Percentiles rank a stretch among this genome's conserved stretches.
Evolutionary conservation across 2,888 invertebrate species (phyloP).

Genomic region (Ceraclea dissimilis): DNA sequence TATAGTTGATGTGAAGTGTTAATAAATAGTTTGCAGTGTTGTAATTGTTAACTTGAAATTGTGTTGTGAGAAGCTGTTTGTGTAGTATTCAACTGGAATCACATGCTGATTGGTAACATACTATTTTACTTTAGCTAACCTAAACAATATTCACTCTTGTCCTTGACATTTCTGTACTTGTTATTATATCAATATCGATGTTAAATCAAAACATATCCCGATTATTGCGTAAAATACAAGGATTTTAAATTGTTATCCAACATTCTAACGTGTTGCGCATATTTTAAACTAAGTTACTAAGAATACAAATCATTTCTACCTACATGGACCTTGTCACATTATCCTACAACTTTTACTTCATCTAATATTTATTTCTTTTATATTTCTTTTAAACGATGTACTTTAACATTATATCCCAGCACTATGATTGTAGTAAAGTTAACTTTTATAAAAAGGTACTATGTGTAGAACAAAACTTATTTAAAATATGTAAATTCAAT

Average conservation of each 20-base stretch:
- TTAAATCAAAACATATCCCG: neutral
- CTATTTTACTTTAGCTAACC: conserved; percentile 12
- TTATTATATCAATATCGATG: conserved; percentile 7
- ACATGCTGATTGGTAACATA: conserved; percentile 18
- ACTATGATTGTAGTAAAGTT: too few species aligned
- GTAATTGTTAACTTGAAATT: neutral
- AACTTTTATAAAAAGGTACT: too few species aligned
- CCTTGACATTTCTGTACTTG: conserved; percentile 22
- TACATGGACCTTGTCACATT: conserved; percentile 1
- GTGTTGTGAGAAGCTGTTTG: neutral
- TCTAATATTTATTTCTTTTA: neutral
- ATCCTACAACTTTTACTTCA: neutral
- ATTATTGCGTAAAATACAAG: neutral
- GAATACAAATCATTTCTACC: neutral
- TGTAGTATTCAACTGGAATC: neutral
- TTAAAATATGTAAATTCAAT: too few species aligned
- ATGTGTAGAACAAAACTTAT: too few species aligned
- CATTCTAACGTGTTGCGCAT: too few species aligned
- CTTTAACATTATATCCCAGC: too few species aligned
- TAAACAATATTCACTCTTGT: conserved; percentile 21
- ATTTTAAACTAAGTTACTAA: too few species aligned
- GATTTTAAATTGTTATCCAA: too few species aligned
- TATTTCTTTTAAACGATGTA: too few species aligned
- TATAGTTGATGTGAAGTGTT: neutral
- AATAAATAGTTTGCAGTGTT: neutral